Conservation (phyloP, 2,888 invertebrate species). For the Nomada hirtipes region DNA sequence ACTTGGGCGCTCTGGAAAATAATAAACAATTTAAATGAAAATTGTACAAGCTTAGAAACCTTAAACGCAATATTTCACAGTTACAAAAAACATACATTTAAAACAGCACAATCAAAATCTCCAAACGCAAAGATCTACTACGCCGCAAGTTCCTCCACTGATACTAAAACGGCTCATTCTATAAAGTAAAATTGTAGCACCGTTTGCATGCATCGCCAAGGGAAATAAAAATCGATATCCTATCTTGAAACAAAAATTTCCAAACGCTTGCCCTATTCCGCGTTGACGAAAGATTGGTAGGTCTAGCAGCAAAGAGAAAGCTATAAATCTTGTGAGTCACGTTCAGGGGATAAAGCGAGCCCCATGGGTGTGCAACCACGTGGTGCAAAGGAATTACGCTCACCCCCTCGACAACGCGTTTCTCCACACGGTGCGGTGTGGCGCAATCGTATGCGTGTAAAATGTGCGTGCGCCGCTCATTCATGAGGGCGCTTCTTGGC, state of each 20-base stretch:
- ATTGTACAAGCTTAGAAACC: too few species aligned
- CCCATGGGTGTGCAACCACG: slow-evolving; percentile 78
- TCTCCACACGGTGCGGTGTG: slow-evolving; percentile 8
- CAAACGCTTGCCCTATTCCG: not conserved
- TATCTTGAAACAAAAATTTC: not conserved
- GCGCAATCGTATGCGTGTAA: slow-evolving; percentile 64
- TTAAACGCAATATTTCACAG: too few species aligned
- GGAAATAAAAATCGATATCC: not conserved
- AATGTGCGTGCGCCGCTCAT: slow-evolving; percentile 61
- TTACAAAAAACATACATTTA: too few species aligned
- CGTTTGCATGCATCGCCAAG: too few species aligned
- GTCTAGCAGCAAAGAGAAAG: slow-evolving; percentile 72
- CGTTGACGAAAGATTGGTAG: slow-evolving; percentile 69
- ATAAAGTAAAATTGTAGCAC: too few species aligned
- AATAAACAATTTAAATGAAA: too few species aligned
- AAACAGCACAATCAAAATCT: too few species aligned
- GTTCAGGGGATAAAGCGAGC: slow-evolving; percentile 71
- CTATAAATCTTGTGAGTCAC: slow-evolving; percentile 83
- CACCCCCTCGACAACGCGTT: slow-evolving; percentile 58
- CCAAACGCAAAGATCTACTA: too few species aligned
- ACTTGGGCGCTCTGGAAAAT: too few species aligned
- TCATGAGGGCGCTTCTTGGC: slow-evolving; percentile 65
- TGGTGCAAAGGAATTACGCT: slow-evolving; percentile 80
- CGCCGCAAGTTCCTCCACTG: too few species aligned
- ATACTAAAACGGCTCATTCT: too few species aligned